These are phyloP conservation scores for Brassicogethes aeneus DNA, from an alignment of 2,888 invertebrate genomes.

Conservation along the genomic window DNA sequence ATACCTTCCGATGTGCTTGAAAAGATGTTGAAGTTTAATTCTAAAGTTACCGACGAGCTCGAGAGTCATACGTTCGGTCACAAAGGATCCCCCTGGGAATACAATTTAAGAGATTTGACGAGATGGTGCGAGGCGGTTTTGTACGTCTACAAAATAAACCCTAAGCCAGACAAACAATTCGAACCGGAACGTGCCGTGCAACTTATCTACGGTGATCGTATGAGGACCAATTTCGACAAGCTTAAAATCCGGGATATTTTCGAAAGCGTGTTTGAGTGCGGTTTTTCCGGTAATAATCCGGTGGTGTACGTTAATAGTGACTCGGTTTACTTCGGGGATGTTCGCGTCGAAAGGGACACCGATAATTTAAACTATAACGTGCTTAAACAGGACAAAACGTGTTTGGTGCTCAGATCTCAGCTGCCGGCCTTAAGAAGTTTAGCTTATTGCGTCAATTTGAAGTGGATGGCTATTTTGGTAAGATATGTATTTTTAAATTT, in stretches of 20 bases:
- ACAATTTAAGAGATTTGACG: slow-evolving; percentile 90
- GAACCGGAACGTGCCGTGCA: slow-evolving; percentile 53
- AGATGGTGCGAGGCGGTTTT: slow-evolving; percentile 82
- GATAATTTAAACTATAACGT: slow-evolving; percentile 26
- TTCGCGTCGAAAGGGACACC: slow-evolving; percentile 37
- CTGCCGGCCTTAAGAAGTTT: slow-evolving; percentile 64
- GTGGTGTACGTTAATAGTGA: slow-evolving; percentile 51
- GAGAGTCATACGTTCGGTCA: slow-evolving; percentile 61
- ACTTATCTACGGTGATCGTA: slow-evolving; percentile 77
- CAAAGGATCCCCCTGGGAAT: slow-evolving; percentile 89
- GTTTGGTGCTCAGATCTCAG: slow-evolving; percentile 50
- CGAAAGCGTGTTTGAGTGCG: slow-evolving; percentile 42
- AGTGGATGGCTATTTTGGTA: slow-evolving; percentile 87
- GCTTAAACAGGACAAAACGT: slow-evolving; percentile 31
- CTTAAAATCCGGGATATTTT: slow-evolving; percentile 51
- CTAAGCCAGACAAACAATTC: slow-evolving; percentile 21
- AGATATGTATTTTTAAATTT: slow-evolving; percentile 26
- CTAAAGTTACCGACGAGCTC: slow-evolving; percentile 55
- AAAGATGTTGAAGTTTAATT: slow-evolving; percentile 74
- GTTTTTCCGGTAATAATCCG: slow-evolving; percentile 47
- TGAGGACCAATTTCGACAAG: slow-evolving; percentile 74
- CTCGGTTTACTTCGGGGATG: slow-evolving; percentile 57
- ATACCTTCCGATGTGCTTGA: slow-evolving; percentile 52
- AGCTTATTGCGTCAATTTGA: slow-evolving; percentile 79
- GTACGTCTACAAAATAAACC: slow-evolving; percentile 16